Evolutionary conservation across 2,113 vertebrate species (phyloP), one percentile per base, ranked within the genome.

Genomic region (Sclerurus mexicanus): DNA sequence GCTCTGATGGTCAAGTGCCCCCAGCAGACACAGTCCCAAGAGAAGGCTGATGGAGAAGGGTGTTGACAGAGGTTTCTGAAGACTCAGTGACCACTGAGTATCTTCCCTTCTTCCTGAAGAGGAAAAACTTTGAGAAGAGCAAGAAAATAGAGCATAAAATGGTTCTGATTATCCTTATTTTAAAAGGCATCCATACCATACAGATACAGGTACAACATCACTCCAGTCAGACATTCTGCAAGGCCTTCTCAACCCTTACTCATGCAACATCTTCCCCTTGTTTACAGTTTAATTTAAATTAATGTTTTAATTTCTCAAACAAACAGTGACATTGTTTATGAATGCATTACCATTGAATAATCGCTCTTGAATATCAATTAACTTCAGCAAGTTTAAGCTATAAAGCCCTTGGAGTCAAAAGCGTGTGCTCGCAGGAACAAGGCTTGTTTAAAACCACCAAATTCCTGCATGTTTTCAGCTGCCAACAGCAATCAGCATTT

Each of bases 211-310:
- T 24, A 11, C 22, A 62, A 64, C 50, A 31, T 42, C 24, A n/a
- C 58, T 44, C 22, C 58, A 86, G 37, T 58, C 58, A 76, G 67
- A 47, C 3, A 28, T 42, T 90, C 84, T 55, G 27, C 60, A 69
- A 21, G 31, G 60, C 85, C 40, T 69, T 63, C 91, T 63, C 72
- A 74, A n/a, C 59, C 75, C 84, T 71, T 60, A 50, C 42, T 37
- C 77, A 63, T 9, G 73, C 47, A 83, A 52, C 47, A 56, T 64
- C 83, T 75, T 85, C n/a, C 77, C 59, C 73, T 80, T 95, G 86
- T 96, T 96, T 95, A 93, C 92, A 82, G 47, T 89, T 95, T 92
- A 85, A 92, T 97, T 96, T 96, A 96, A 97, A 97, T 97, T 86
- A 96, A 94, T 93, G 86, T 85, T 97, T 96, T 94, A 96, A 91